phyloP scores from a whole-genome alignment of 1,140 invertebrate species.

The Drosophila parabipectinata region DNA sequence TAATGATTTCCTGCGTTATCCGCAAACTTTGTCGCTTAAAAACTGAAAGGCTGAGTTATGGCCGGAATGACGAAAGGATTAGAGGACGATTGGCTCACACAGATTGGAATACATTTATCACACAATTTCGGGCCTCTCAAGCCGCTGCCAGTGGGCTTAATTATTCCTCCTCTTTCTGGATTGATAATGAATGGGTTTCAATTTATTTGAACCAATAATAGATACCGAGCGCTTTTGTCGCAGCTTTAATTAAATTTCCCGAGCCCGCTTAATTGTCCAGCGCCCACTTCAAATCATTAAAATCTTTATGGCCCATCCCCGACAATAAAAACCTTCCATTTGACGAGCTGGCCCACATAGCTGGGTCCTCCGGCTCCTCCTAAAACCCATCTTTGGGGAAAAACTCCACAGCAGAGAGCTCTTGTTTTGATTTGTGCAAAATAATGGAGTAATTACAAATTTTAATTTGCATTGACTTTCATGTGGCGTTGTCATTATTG shows the following conservation, averaged over 20 bases:
- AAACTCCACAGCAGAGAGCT: slow-evolving; percentile 10
- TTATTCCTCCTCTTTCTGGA: slow-evolving; percentile 32
- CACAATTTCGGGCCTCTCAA: slow-evolving; percentile 18
- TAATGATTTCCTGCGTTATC: slow-evolving; percentile 42
- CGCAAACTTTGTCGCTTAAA: slow-evolving; percentile 30
- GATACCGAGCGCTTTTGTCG: slow-evolving; percentile 26
- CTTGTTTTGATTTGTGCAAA: slow-evolving; percentile 63
- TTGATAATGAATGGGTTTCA: slow-evolving; percentile 57
- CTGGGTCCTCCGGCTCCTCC: too few species aligned
- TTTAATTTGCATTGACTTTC: slow-evolving; percentile 67
- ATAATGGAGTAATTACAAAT: slow-evolving; percentile 79
- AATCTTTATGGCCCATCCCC: slow-evolving; percentile 46
- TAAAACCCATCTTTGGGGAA: too few species aligned
- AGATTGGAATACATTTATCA: slow-evolving; percentile 50
- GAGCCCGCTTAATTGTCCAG: slow-evolving; percentile 46
- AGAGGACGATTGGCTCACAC: slow-evolving; percentile 3
- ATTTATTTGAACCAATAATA: slow-evolving; percentile 50
- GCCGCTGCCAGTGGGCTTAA: slow-evolving; percentile 6
- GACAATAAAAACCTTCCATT: slow-evolving; percentile 44
- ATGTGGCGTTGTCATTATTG: slow-evolving; percentile 46
- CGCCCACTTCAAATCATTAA: slow-evolving; percentile 63
- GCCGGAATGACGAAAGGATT: slow-evolving; percentile 33
- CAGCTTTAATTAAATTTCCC: slow-evolving; percentile 54
- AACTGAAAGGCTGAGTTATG: slow-evolving; percentile 34
- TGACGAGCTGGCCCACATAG: too few species aligned